phyloP scores from a whole-genome alignment of 2,888 invertebrate genomes.

The Spicauda simplicius region DNA sequence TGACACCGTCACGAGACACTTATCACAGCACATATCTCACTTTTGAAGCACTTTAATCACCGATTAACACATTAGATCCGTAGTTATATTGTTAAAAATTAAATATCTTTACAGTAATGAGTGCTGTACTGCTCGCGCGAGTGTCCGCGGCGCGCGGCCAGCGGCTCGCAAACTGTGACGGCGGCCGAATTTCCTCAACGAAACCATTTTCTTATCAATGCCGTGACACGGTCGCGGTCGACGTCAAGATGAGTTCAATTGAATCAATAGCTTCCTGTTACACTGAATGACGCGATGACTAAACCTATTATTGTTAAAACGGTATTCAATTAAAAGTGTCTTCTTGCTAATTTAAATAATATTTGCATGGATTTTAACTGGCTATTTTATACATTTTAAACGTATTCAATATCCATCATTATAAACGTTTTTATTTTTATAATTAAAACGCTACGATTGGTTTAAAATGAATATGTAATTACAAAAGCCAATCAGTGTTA shows the following conservation, averaged over 20 bases:
- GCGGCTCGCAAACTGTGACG: slow-evolving; percentile 58
- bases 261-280: slow-evolving; percentile 33
- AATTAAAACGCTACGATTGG: too few species aligned
- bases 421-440: too few species aligned
- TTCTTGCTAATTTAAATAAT: background rate
- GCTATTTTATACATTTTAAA: background rate
- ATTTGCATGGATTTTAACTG: background rate
- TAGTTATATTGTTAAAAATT: background rate
- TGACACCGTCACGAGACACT: background rate
- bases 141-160: slow-evolving; percentile 46
- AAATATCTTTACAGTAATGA: background rate
- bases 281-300: background rate
- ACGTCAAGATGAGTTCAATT: slow-evolving; percentile 39
- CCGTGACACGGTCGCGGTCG: slow-evolving; percentile 39
- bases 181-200: slow-evolving; percentile 38
- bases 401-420: too few species aligned
- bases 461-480: too few species aligned
- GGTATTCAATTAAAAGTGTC: background rate
- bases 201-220: slow-evolving; percentile 35
- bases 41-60: background rate
- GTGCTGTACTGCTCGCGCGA: background rate
- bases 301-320: background rate
- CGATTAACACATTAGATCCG: background rate
- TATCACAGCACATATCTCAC: slow-evolving; percentile 2
- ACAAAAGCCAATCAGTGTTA: too few species aligned